phyloP scores from a whole-genome alignment of 2,888 invertebrate species.

The Phaedon cochleariae region DNA sequence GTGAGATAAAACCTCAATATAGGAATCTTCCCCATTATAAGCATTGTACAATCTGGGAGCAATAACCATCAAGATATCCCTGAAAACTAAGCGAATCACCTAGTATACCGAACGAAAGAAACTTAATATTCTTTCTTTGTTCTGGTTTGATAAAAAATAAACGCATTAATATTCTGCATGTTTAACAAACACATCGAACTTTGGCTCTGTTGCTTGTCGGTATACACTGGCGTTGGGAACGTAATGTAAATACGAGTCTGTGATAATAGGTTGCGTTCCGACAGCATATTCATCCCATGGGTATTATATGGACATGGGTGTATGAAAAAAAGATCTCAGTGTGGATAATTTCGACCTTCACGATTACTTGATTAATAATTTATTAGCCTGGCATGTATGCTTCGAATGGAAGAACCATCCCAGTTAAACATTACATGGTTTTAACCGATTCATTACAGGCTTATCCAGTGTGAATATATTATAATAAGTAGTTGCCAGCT shows the following conservation, averaged over 20 bases:
- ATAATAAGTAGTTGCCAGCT: not conserved
- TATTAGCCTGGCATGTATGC: not conserved
- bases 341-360: not conserved
- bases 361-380: not conserved
- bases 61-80: too few relatives aligned
- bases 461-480: not conserved
- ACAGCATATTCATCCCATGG: not conserved
- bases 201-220: constrained; percentile 19
- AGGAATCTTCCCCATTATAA: too few relatives aligned
- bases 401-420: not conserved
- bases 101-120: constrained; percentile 4
- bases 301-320: constrained; percentile 1
- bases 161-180: constrained; percentile 30
- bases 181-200: constrained; percentile 33
- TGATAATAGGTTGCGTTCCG: not conserved
- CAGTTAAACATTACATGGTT: not conserved
- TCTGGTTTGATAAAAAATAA: constrained; percentile 26
- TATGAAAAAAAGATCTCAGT: constrained; percentile 1
- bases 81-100: not conserved
- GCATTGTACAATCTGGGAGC: not conserved
- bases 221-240: constrained; percentile 7
- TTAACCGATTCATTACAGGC: not conserved
- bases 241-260: not conserved
- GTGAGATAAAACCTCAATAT: too few relatives aligned
- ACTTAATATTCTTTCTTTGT: constrained; percentile 35